A percentile compares a stretch with the other conserved stretches of the same genome.
Evolutionary conservation across 35 echinoderm and acorn worm species (phyloP).

Genomic region (Apostichopus parvimensis): DNA sequence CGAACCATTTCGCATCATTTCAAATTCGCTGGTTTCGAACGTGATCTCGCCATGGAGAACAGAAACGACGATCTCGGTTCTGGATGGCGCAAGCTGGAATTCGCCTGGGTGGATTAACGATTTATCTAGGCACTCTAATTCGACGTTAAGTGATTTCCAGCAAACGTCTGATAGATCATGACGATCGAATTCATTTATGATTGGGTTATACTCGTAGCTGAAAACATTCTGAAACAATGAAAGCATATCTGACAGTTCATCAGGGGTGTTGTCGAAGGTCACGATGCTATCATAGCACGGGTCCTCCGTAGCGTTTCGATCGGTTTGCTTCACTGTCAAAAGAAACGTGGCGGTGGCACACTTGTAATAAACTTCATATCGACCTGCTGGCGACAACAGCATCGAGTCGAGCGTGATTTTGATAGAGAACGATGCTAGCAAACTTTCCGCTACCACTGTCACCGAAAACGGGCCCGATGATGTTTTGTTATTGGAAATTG

Average conservation of each 20-base stretch:
- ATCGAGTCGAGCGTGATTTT: constrained; percentile 18
- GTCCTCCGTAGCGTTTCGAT: neutral
- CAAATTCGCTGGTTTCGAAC: neutral
- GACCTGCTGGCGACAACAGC: constrained; percentile 11
- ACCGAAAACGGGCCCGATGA: constrained; percentile 9
- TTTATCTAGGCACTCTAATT: neutral
- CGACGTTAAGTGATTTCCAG: neutral
- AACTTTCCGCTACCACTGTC: neutral
- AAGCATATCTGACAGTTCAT: neutral
- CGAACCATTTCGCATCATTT: constrained; percentile 36
- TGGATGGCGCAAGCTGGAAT: neutral
- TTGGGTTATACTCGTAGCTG: constrained; percentile 38
- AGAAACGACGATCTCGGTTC: neutral
- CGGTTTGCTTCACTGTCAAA: neutral
- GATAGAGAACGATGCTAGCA: constrained; percentile 29
- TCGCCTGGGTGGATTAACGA: constrained; percentile 12
- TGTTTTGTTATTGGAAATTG: neutral
- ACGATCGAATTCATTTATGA: neutral
- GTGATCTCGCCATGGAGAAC: neutral
- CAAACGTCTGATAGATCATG: constrained; percentile 29
- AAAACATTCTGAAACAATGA: neutral
- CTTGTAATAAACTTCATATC: neutral
- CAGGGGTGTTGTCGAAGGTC: neutral
- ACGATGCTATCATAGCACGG: neutral
- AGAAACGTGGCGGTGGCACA: constrained; percentile 34